phyloP scores from a whole-genome alignment of 2,797 vertebrate genomes.

The Centropyge bicolor region DNA sequence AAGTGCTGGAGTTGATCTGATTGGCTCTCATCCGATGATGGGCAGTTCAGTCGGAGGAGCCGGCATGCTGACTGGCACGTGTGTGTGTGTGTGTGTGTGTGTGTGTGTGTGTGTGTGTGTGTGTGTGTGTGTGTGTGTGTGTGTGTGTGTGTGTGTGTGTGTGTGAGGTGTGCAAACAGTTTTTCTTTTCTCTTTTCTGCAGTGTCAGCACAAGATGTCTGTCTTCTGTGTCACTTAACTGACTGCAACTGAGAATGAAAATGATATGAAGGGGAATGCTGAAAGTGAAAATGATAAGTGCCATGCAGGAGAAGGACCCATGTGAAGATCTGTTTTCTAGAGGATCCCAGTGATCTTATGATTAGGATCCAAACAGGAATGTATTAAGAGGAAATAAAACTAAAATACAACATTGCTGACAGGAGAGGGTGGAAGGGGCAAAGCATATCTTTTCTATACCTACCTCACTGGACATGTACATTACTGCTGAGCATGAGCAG shows the following conservation, averaged over 20 bases:
- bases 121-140: not conserved
- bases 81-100: not conserved
- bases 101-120: not conserved
- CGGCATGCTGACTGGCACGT: conserved; percentile 30
- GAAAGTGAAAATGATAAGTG: conserved; percentile 35
- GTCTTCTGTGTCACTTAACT: not conserved
- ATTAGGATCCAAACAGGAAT: conserved; percentile 26
- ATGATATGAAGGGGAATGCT: conserved; percentile 12
- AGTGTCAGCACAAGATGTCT: conserved; percentile 7
- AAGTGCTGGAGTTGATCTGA: conserved; percentile 18
- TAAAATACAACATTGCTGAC: conserved; percentile 25
- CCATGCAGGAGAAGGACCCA: conserved; percentile 36
- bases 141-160: not conserved
- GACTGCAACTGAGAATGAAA: conserved; percentile 13
- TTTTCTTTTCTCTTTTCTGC: not conserved
- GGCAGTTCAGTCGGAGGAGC: conserved; percentile 2
- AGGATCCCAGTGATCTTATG: conserved; percentile 5
- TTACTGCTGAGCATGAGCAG: conserved; percentile 62
- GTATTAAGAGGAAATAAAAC: conserved; percentile 19
- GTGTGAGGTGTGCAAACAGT: not conserved
- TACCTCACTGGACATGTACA: conserved; percentile 75
- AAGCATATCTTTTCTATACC: conserved; percentile 46
- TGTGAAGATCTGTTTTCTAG: not conserved
- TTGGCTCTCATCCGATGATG: conserved; percentile 17
- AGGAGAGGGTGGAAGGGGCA: not conserved